A percentile compares a stretch with the other conserved stretches of the same genome.
These are phyloP conservation scores for Fukomys damarensis DNA, from an alignment of 2,113 vertebrate species.

Conservation along the genomic window DNA sequence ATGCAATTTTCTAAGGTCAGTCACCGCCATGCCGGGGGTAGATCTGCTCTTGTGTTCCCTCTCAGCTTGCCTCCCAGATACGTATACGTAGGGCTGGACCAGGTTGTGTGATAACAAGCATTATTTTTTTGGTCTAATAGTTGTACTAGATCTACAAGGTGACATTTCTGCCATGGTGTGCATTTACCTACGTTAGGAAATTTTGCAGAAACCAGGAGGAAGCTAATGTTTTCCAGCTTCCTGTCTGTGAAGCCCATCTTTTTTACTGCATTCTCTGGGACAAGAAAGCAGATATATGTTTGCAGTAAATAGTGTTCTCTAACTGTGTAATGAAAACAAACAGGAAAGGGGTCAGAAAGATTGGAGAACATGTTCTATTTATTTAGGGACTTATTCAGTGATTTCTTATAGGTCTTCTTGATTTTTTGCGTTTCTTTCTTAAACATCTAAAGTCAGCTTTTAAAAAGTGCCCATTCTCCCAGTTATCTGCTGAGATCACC, in stretches of 20 bases:
- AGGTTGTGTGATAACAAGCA: neutral
- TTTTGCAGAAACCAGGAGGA: neutral
- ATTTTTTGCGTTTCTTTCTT: neutral
- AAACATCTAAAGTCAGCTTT: neutral
- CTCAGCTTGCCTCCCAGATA: constrained; percentile 1
- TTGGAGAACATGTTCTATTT: neutral
- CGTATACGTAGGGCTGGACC: neutral
- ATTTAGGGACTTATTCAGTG: neutral
- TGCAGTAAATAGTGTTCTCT: neutral
- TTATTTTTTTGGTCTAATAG: neutral
- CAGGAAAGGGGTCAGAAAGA: neutral
- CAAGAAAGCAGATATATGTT: neutral
- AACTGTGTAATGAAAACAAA: neutral
- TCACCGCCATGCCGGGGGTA: neutral
- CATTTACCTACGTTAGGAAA: neutral
- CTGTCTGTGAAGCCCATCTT: neutral
- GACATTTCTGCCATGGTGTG: neutral
- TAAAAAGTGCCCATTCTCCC: neutral
- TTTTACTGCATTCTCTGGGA: neutral
- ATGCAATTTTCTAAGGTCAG: constrained; percentile 13
- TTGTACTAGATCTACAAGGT: neutral
- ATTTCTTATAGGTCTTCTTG: neutral
- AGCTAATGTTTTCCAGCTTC: neutral
- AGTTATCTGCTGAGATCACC: neutral
- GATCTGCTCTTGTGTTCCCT: neutral